phyloP scores from a whole-genome alignment of 2,113 vertebrate species.

The Abramis brama region DNA sequence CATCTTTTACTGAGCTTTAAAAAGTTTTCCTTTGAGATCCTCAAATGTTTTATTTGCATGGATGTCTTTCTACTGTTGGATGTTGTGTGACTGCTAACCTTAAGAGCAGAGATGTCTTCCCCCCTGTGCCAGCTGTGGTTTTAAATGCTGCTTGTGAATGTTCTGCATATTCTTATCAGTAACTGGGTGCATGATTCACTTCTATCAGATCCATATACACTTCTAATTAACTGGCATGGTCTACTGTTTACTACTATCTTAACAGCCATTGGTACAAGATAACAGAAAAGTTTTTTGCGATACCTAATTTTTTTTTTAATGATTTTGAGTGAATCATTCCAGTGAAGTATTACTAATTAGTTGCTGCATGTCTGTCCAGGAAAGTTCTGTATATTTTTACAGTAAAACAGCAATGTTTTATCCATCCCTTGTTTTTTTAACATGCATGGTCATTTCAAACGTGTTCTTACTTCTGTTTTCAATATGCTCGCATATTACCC shows the following conservation, averaged over 20 bases:
- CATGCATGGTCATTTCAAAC: conserved; percentile 59
- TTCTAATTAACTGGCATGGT: conserved; percentile 60
- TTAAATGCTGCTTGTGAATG: conserved; percentile 1
- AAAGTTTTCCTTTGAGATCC: neutral
- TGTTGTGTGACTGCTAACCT: neutral
- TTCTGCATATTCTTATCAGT: neutral
- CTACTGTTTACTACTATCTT: conserved; percentile 56
- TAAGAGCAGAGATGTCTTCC: neutral
- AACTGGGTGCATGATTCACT: neutral
- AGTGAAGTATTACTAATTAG: neutral
- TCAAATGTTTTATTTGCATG: conserved; percentile 50
- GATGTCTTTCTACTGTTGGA: neutral
- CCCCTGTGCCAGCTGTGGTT: neutral
- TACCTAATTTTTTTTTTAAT: neutral
- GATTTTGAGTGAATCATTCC: conserved; percentile 4
- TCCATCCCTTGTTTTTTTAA: conserved; percentile 43
- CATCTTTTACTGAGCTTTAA: conserved; percentile 30
- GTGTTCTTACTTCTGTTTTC: conserved; percentile 60
- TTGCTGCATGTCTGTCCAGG: conserved; percentile 9
- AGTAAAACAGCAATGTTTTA: conserved; percentile 78
- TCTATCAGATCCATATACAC: neutral
- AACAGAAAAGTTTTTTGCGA: neutral
- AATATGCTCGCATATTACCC: conserved; percentile 2
- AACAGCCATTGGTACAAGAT: neutral
- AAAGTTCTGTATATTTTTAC: conserved; percentile 62